Base-by-base conservation (phyloP, 2,797 vertebrate genomes). In the Hapalemur alaotrensis region DNA sequence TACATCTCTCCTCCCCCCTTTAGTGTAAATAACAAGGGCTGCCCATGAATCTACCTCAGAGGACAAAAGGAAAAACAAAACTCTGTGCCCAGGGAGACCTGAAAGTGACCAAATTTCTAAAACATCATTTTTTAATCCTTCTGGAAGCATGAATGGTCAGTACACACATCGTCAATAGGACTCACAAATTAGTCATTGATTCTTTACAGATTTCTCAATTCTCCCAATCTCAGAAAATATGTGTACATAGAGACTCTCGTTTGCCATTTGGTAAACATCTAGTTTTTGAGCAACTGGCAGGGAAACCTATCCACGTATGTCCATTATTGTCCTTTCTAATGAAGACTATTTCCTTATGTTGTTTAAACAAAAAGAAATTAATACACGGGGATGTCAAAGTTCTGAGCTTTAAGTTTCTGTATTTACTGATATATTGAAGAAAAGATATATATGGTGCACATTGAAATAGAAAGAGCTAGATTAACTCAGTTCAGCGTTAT, bases 361-460 rank as follows among this genome's bases (percentile, higher is more conserved):
- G 46, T 75, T 92, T 85, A 95, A 96, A 95, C 72, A 92, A 50
- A 83, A 84, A 23, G 7, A 96, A 96, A 97, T 91, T 11, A 95
- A 95, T 4, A 54, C 72, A 63, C 20, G 81, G 93, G 78, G 73
- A 97, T 97, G 96, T 93, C 85, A 96, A 72, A 95, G 46, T 46
- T 88, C 73, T 95, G 61, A 32, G 41, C 59, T 80, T 72, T 93
- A 81, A 83, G 50, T 63, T 38, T 78, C 69, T 92, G 12, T 67
- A 79, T 38, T 67, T 97, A 75, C 93, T 97, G 97, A 81, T 89
- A 85, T 28, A 84, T 25, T 65, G 79, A 97, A 97, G 65, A 95
- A 93, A 89, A 94, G 43, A 87, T 65, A 89, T 9, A 72, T 30
- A 43, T 41, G 91, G 85, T 6, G 0, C 79, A 88, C 89, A 65